phyloP scores from a whole-genome alignment of 2,888 invertebrate species.

The Osedax frankpressi region DNA sequence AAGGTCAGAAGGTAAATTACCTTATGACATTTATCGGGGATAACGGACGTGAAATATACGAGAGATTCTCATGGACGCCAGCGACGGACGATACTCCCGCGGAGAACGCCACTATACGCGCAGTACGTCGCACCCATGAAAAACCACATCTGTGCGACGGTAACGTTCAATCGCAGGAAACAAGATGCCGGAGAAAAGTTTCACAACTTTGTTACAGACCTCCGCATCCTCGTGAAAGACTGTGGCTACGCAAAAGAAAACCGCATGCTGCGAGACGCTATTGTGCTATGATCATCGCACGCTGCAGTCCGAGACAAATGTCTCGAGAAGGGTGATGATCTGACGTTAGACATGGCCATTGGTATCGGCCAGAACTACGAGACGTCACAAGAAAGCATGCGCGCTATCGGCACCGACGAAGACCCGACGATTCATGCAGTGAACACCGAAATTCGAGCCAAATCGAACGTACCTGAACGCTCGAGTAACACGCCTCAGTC shows the following conservation, averaged over 20 bases:
- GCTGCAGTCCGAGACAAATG: not conserved
- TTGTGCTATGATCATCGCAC: slow-evolving; percentile 2
- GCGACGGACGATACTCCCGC: not conserved
- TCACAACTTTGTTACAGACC: slow-evolving; percentile 5
- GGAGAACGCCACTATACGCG: not conserved
- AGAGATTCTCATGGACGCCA: slow-evolving; percentile 2
- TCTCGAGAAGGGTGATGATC: slow-evolving; percentile 2
- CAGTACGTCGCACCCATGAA: not conserved
- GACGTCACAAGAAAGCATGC: not conserved
- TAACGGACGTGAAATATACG: slow-evolving; percentile 7
- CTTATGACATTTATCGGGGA: not conserved
- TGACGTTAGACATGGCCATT: not conserved
- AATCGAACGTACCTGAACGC: too few species aligned
- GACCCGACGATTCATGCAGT: slow-evolving; percentile 4
- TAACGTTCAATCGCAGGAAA: slow-evolving; percentile 3
- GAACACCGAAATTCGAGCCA: not conserved
- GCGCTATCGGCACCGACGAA: not conserved
- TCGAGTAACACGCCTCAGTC: too few species aligned
- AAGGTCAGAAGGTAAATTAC: slow-evolving; percentile 4
- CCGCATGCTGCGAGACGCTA: not conserved
- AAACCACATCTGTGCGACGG: not conserved
- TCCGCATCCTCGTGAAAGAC: not conserved
- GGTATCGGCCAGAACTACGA: not conserved
- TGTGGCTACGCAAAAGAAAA: not conserved
- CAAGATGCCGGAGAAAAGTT: not conserved